Evolutionary conservation across 2,797 vertebrate genomes (phyloP), one percentile per base, ranked within the genome.

Genomic region (Leptodactylus fallax): DNA sequence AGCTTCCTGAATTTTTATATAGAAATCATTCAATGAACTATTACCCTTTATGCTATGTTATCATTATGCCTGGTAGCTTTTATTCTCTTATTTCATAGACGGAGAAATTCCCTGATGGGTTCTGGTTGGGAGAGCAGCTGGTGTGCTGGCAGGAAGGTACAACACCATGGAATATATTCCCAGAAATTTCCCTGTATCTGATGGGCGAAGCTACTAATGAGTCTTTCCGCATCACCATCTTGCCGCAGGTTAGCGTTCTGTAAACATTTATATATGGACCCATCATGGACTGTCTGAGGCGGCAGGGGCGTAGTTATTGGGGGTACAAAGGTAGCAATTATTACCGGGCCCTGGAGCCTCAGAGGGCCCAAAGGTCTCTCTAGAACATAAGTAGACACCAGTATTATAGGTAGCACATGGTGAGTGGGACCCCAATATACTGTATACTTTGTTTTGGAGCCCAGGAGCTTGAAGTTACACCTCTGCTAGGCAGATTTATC

Each of bases 81-180:
- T 58, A 55, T 89, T 87, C 85, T 87, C 83, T 55, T n/a, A 23
- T 81, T 72, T 9, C 58, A 10, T 92, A 99, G 98, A 99, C 98
- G 0, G 98, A 99, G 92, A 98, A 98, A 95, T 99, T 99, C 91
- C 98, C 98, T 0, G 96, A 98, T 0, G 98, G 97, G 12, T 99
- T 99, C 93, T 99, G 98, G 98, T 93, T 99, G 51, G 98, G 98
- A 76, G 98, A 99, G 92, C 98, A 99, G 95, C 95, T 99, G 92
- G 98, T 99, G 12, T 99, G 98, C 94, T 99, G 98, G 98, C 97
- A 98, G 94, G 96, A 96, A 0, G 98, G 97, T 90, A 97, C 97
- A 27, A 99, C 98, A 0, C 98, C 98, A 4, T 99, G 98, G 98
- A 97, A 99, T 93, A 99, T 99, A 91, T 99, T 99, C 92, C 98